Conservation (phyloP, 2,797 vertebrate genomes). For the Triplophysa yarkandensis region DNA sequence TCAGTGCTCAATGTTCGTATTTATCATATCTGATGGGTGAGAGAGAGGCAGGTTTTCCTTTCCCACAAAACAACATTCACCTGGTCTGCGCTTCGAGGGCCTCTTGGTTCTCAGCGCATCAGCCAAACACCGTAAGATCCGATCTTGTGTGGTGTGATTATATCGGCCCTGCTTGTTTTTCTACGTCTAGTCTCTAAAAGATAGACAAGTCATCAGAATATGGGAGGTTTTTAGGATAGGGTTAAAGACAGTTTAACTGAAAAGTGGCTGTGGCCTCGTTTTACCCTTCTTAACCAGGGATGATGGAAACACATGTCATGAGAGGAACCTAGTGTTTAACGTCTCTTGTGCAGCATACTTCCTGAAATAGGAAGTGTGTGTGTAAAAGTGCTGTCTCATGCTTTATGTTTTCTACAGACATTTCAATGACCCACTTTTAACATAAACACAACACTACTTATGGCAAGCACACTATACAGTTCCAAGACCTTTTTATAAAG, state of each 20-base stretch:
- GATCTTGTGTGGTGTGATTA: constrained; percentile 68
- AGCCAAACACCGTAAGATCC: constrained; percentile 58
- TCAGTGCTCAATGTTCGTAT: background rate
- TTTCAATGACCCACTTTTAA: constrained; percentile 78
- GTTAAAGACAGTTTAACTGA: constrained; percentile 67
- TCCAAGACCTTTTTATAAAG: background rate
- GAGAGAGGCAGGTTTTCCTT: background rate
- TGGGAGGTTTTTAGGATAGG: constrained; percentile 55
- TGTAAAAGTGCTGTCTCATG: constrained; percentile 83
- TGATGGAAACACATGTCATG: constrained; percentile 77
- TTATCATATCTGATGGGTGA: background rate
- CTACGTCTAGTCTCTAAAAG: constrained; percentile 62
- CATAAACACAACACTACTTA: constrained; percentile 12
- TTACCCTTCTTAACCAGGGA: constrained; percentile 28
- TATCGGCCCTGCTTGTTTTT: constrained; percentile 65
- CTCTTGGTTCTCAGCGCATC: constrained; percentile 58
- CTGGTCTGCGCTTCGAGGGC: constrained; percentile 54
- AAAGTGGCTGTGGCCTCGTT: constrained; percentile 35
- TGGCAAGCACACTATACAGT: background rate
- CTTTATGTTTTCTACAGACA: constrained; percentile 68
- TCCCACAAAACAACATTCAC: constrained; percentile 25
- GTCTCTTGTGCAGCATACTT: constrained; percentile 78
- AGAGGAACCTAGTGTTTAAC: constrained; percentile 83
- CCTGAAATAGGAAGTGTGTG: constrained; percentile 71
- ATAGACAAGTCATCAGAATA: constrained; percentile 55